phyloP scores from a whole-genome alignment of 2,113 vertebrate species.

The Himantopus leucocephalus region DNA sequence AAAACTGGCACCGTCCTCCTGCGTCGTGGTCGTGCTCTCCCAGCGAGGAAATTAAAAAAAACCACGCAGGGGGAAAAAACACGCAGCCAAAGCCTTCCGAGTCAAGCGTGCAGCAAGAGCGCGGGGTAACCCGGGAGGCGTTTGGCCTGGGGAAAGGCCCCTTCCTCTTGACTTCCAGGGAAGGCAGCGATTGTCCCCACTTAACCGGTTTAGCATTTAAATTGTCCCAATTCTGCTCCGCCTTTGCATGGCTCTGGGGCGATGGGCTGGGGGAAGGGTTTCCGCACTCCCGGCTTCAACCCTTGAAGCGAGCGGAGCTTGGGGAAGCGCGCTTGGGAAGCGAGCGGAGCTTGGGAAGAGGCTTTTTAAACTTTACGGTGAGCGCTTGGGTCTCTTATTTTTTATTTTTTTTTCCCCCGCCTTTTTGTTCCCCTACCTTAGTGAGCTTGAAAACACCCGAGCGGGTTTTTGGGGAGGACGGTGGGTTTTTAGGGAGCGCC shows the following conservation, averaged over 20 bases:
- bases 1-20: background rate
- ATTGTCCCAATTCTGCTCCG: background rate
- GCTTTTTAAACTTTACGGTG: background rate
- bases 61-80: background rate
- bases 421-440: no score
- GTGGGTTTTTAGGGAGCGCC: background rate
- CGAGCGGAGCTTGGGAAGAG: background rate
- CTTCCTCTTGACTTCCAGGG: background rate
- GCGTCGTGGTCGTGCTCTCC: background rate
- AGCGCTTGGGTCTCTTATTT: background rate
- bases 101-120: fast-evolving
- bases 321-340: background rate
- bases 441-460: background rate
- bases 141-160: background rate
- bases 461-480: background rate
- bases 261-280: background rate
- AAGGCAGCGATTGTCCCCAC: background rate
- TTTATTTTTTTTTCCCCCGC: no score
- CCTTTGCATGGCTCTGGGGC: background rate
- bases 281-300: background rate
- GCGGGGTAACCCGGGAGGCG: background rate
- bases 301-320: background rate
- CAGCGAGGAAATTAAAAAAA: background rate
- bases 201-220: slow-evolving; percentile 50
- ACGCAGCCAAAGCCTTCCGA: no score